Evolutionary conservation across 1,140 invertebrate genomes (phyloP).

Genomic region (Callitettix versicolor): DNA sequence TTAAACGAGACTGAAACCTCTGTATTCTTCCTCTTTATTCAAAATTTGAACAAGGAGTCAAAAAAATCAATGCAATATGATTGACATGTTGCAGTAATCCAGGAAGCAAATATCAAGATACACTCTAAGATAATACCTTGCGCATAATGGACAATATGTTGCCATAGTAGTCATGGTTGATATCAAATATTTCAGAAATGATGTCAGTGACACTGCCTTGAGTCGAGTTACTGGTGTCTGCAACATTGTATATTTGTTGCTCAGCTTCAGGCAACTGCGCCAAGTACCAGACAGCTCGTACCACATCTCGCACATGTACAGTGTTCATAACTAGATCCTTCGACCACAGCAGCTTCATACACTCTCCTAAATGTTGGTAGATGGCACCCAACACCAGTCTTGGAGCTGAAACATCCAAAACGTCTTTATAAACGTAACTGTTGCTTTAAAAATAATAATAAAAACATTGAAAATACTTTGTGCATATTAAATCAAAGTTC

Average conservation of each 20-base stretch:
- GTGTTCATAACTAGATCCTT: slow-evolving; percentile 77
- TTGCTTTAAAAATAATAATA: no score
- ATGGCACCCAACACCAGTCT: slow-evolving; percentile 74
- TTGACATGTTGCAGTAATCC: no score
- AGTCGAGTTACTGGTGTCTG: slow-evolving; percentile 69
- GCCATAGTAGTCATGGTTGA: slow-evolving; percentile 79
- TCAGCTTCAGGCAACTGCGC: slow-evolving; percentile 38
- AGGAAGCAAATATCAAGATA: no score
- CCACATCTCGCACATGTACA: slow-evolving; percentile 74
- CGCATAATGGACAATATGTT: slow-evolving; percentile 64
- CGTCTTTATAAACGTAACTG: no score
- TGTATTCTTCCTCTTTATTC: no score
- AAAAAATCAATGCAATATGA: no score
- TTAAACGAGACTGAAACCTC: no score
- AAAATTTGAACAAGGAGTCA: no score
- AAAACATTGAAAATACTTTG: no score
- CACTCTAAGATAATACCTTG: slow-evolving; percentile 44
- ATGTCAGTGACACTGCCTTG: slow-evolving; percentile 70
- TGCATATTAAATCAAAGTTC: no score
- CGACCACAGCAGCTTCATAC: slow-evolving; percentile 86
- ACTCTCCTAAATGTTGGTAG: slow-evolving; percentile 77
- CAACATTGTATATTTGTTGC: slow-evolving; percentile 66
- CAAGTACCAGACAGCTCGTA: slow-evolving; percentile 63
- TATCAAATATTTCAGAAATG: slow-evolving; percentile 71
- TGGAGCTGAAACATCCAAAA: slow-evolving; percentile 49